A percentile compares a stretch with the other conserved stretches of the same genome.
phyloP scores from a whole-genome alignment of 1,140 invertebrate species.

The Ephestia elutella region DNA sequence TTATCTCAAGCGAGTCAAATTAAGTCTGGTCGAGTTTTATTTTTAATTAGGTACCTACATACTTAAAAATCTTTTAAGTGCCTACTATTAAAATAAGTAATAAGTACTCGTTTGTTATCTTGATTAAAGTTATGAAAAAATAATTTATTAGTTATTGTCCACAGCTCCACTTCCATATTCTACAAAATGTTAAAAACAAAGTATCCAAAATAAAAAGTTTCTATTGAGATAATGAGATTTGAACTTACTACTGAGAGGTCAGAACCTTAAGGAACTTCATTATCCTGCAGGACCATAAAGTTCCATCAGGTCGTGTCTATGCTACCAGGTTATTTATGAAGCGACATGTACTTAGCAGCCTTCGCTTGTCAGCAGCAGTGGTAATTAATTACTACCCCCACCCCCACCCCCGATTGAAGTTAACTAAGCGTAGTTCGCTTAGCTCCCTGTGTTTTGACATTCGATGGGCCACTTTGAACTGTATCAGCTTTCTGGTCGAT shows the following conservation, averaged over 20 bases:
- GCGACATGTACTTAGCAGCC: slow-evolving; percentile 39
- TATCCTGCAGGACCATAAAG: background rate
- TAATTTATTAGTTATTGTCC: too few relatives aligned
- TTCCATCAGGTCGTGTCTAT: slow-evolving; percentile 7
- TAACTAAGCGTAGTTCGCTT: slow-evolving; percentile 39
- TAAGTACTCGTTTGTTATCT: too few relatives aligned
- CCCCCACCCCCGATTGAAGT: slow-evolving; percentile 39
- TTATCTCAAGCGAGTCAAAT: background rate
- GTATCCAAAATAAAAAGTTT: too few relatives aligned
- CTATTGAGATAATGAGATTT: too few relatives aligned
- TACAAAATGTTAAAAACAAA: too few relatives aligned
- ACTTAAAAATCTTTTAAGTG: background rate
- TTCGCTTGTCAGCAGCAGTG: slow-evolving; percentile 44
- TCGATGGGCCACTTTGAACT: slow-evolving; percentile 21
- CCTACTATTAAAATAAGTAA: background rate
- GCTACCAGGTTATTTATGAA: slow-evolving; percentile 34
- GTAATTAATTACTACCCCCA: slow-evolving; percentile 44
- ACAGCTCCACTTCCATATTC: too few relatives aligned
- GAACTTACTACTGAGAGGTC: too few relatives aligned
- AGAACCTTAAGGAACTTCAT: background rate
- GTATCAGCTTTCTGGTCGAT: slow-evolving; percentile 2
- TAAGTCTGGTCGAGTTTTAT: background rate
- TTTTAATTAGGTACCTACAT: background rate
- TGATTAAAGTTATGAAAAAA: too few relatives aligned
- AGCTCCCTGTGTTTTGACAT: slow-evolving; percentile 37